Conservation (phyloP, 2,113 vertebrate genomes). For the Lynx canadensis region DNA sequence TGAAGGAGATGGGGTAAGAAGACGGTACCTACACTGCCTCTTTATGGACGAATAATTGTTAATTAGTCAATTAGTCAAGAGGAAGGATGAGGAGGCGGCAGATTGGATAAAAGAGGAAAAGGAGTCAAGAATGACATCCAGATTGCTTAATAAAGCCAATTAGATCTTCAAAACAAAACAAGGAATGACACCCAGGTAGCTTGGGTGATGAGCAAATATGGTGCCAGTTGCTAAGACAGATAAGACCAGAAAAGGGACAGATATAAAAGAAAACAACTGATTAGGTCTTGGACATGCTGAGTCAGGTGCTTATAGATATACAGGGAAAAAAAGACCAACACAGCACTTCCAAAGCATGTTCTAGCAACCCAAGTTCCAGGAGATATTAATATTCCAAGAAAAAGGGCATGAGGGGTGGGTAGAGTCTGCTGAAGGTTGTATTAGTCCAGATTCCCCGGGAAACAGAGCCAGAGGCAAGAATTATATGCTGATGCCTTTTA, state of each 20-base stretch:
- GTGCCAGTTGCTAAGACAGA: not conserved
- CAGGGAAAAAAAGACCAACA: not conserved
- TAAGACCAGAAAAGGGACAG: not conserved
- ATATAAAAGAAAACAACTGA: not conserved
- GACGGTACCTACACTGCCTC: not conserved
- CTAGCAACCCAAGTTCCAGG: slow-evolving; percentile 39
- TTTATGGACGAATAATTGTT: slow-evolving; percentile 24
- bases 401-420: not conserved
- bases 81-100: not conserved
- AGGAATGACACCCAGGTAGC: not conserved
- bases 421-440: not conserved
- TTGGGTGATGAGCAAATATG: not conserved
- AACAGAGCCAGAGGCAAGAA: slow-evolving; percentile 4
- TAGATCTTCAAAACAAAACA: not conserved
- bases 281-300: not conserved
- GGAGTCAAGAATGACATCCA: not conserved
- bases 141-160: not conserved
- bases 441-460: slow-evolving; percentile 11
- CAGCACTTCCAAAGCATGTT: not conserved
- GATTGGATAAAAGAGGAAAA: not conserved
- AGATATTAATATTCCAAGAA: slow-evolving; percentile 26
- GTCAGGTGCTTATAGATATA: not conserved
- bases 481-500: not conserved
- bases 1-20: not conserved
- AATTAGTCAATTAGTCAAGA: not conserved